phyloP scores from a whole-genome alignment of 2,797 vertebrate genomes.

The Rhodeus uyekii region DNA sequence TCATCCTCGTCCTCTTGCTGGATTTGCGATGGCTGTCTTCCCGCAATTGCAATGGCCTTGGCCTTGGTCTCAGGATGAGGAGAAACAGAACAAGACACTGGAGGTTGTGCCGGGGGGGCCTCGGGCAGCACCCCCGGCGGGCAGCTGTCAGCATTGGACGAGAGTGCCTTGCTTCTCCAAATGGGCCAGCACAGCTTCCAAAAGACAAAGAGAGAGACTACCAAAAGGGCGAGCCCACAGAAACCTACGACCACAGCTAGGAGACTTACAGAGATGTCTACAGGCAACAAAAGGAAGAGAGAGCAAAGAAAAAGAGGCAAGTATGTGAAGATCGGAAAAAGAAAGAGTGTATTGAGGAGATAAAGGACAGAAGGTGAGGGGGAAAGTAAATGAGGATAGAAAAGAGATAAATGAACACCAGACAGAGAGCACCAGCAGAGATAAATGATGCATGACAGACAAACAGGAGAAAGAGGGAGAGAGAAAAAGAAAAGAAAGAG shows the following conservation, averaged over 20 bases:
- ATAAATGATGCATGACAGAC: slow-evolving; percentile 66
- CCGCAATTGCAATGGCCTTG: slow-evolving; percentile 37
- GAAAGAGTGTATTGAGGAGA: slow-evolving; percentile 69
- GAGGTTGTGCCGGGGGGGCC: slow-evolving; percentile 66
- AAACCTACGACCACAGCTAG: slow-evolving; percentile 97
- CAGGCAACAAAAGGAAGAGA: slow-evolving; percentile 65
- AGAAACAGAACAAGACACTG: slow-evolving; percentile 17
- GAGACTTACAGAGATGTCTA: slow-evolving; percentile 97
- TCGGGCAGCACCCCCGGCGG: slow-evolving; percentile 78
- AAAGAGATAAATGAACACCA: slow-evolving; percentile 56
- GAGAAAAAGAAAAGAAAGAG: slow-evolving; percentile 66
- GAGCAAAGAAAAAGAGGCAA: slow-evolving; percentile 29
- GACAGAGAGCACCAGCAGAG: slow-evolving; percentile 60
- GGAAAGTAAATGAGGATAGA: slow-evolving; percentile 43
- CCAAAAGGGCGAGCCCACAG: slow-evolving; percentile 95
- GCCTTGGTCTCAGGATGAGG: slow-evolving; percentile 58
- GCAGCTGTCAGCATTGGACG: slow-evolving; percentile 72
- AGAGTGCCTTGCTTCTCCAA: slow-evolving; percentile 92
- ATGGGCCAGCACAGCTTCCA: slow-evolving; percentile 99
- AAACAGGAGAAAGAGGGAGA: slow-evolving; percentile 74
- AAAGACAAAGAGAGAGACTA: slow-evolving; percentile 98
- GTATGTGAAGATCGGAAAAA: slow-evolving; percentile 14
- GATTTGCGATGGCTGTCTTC: slow-evolving; percentile 34
- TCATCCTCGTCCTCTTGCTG: slow-evolving; percentile 75
- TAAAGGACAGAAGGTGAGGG: slow-evolving; percentile 74